phyloP scores from a whole-genome alignment of 2,113 vertebrate species.

The Labeo rohita region DNA sequence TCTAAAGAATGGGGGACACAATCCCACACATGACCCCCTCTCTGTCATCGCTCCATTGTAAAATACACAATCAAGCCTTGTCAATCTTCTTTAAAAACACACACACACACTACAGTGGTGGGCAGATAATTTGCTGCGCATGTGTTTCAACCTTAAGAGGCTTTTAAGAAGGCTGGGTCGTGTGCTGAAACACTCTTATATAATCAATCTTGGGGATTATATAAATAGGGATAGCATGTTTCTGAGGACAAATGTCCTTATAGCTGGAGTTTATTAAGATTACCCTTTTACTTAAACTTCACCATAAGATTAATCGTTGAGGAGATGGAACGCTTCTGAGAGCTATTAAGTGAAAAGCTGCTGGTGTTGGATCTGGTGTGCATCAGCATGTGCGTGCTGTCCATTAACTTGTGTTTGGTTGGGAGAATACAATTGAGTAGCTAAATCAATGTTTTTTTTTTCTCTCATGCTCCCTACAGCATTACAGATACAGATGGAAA shows the following conservation, averaged over 20 bases:
- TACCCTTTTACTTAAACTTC: not conserved
- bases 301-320: not conserved
- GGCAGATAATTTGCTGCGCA: constrained; percentile 22
- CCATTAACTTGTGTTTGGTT: constrained; percentile 31
- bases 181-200: constrained; percentile 39
- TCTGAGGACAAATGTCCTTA: constrained; percentile 5
- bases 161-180: constrained; percentile 22
- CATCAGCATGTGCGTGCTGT: constrained; percentile 10
- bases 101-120: not conserved
- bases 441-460: constrained; percentile 41
- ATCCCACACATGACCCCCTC: constrained; percentile 1
- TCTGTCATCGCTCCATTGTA: not conserved
- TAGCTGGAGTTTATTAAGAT: constrained; percentile 10
- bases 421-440: constrained; percentile 14
- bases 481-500: constrained; percentile 31
- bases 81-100: not conserved
- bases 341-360: not conserved
- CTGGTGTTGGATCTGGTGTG: not conserved
- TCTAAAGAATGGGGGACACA: not conserved
- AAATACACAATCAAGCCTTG: not conserved
- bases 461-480: constrained; percentile 50
- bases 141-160: constrained; percentile 20
- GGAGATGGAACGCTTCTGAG: not conserved
- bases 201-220: constrained; percentile 47
- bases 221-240: constrained; percentile 34